Evolutionary conservation across 92 coral and sea anemone genomes (phyloP).

Genomic region (Phenganax subtilis): DNA sequence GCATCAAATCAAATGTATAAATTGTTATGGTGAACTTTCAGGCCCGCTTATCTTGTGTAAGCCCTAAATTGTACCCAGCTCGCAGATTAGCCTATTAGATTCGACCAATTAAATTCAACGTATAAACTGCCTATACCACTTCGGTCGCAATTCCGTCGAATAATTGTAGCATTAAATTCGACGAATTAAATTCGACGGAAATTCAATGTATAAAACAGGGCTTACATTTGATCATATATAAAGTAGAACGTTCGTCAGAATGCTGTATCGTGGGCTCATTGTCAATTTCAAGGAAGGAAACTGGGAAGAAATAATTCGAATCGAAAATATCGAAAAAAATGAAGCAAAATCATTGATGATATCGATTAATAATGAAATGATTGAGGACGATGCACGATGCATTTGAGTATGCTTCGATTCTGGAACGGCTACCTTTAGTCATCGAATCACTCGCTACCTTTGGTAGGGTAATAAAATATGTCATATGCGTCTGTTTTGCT

Average conservation of each 20-base stretch:
- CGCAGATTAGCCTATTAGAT: too few species aligned
- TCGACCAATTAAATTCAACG: too few species aligned
- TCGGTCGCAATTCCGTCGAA: too few species aligned
- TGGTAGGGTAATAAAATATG: conserved; percentile 51
- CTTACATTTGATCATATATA: neutral
- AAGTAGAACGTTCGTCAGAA: neutral
- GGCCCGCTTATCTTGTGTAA: too few species aligned
- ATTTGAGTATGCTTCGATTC: conserved; percentile 91
- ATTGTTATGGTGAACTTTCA: too few species aligned
- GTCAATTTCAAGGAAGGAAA: neutral
- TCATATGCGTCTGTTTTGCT: too few species aligned
- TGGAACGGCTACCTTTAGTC: conserved; percentile 85
- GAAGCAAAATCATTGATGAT: conserved; percentile 5
- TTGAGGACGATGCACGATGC: conserved; percentile 95
- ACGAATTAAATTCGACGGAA: neutral
- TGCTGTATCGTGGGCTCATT: conserved; percentile 40
- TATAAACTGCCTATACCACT: too few species aligned
- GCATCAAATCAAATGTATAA: too few species aligned
- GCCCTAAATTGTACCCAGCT: too few species aligned
- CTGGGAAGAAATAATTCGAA: neutral
- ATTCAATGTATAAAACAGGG: neutral
- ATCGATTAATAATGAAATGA: conserved; percentile 19
- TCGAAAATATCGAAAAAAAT: neutral
- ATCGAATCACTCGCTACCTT: conserved; percentile 96
- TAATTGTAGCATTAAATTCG: neutral